Evolutionary conservation across 2,888 invertebrate species (phyloP).

Genomic region (Globia sparganii): DNA sequence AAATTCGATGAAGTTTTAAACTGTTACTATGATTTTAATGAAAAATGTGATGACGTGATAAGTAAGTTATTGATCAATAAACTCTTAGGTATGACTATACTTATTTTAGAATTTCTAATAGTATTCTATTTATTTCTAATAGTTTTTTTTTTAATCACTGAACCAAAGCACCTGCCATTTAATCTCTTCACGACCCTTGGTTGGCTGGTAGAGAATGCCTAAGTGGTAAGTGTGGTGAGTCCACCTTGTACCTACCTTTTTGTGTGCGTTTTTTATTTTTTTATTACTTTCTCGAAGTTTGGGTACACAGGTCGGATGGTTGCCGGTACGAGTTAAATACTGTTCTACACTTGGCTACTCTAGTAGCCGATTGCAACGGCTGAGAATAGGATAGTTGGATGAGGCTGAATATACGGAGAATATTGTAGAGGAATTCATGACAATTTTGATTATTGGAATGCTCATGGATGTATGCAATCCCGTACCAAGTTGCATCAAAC

Average conservation of each 20-base stretch:
- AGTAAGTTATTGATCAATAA: neutral
- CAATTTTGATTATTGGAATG: too few relatives aligned
- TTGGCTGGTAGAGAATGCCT: too few relatives aligned
- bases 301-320: neutral
- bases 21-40: slow-evolving; percentile 29
- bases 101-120: neutral
- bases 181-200: too few relatives aligned
- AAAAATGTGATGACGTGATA: slow-evolving; percentile 19
- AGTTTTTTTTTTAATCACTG: too few relatives aligned
- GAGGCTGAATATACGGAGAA: neutral
- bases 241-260: too few relatives aligned
- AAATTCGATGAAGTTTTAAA: slow-evolving; percentile 49
- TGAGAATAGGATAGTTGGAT: neutral
- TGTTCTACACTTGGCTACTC: neutral
- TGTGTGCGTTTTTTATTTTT: too few relatives aligned
- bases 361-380: neutral
- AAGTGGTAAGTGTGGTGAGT: too few relatives aligned
- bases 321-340: neutral
- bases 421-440: neutral
- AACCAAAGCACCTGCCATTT: too few relatives aligned
- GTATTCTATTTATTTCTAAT: neutral
- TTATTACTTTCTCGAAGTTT: too few relatives aligned
- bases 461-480: too few relatives aligned
- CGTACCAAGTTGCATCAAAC: too few relatives aligned
- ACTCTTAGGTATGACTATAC: neutral